Evolutionary conservation across 2,797 vertebrate species (phyloP), one percentile per base, ranked within the genome.

Genomic region (Epinephelus coioides): DNA sequence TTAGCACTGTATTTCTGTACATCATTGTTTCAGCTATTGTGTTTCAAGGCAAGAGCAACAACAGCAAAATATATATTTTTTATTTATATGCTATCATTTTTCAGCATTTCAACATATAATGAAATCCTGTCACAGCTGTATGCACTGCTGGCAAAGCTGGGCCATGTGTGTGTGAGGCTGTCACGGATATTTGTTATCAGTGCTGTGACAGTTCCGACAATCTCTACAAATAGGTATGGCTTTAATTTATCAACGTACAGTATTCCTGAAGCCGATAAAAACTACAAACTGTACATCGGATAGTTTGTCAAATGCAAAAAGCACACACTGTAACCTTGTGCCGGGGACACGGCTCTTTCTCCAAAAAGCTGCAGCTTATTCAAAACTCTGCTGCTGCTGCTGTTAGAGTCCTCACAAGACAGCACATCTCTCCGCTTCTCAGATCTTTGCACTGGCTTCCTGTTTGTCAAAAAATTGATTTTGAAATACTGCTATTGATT

Each of bases 31-130:
- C 63, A 71, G 51, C 73, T 80, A 76, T 80, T 65, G 38, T 65
- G n/a, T 86, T 78, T 63, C 47, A 71, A 67, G 15, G 78, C 19
- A 72, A 72, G 25, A 76, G 55, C 44, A 79, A 53, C 18, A 51
- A 77, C 56, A 77, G 55, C 11, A 50, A 78, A 80, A 76, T 69
- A 56, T n/a, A 34, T 44, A 53, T 44, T 61, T 70, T 64, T 44
- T 61, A 68, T 69, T 69, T 61, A 49, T 49, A 73, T 44, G 27
- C 70, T 30, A 54, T 66, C 23, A 74, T 86, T 81, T 79, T 81
- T 82, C 70, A 79, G 54, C 50, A 73, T 80, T 78, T 68, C 69
- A 62, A 38, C 49, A 63, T 57, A 69, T 76, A 86, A 73, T 78
- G 44, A 76, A 78, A 75, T 66, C 50, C 43, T 86, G 53, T 72